A percentile compares a stretch with the other conserved stretches of the same genome.
These are phyloP conservation scores for Camelus dromedarius DNA, from an alignment of 2,113 vertebrate species.

Conservation along the genomic window DNA sequence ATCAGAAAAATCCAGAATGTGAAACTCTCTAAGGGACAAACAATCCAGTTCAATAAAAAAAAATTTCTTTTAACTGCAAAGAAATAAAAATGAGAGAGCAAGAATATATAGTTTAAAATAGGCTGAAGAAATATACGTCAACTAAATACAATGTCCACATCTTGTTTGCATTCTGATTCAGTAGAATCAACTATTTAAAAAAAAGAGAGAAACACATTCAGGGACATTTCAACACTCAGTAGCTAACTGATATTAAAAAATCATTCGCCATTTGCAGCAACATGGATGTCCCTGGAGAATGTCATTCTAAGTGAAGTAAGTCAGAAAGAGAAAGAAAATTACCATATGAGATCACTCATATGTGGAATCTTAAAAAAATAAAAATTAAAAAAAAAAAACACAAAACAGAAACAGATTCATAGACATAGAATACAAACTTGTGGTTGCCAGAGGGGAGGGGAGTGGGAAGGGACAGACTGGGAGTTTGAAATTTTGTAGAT, in stretches of 20 bases:
- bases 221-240: background rate
- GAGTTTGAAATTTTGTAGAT: too few species aligned
- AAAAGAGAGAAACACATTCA: background rate
- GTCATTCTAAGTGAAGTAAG: too few species aligned
- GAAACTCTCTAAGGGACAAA: slow-evolving; percentile 16
- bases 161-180: slow-evolving; percentile 7
- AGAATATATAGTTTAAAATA: background rate
- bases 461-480: too few species aligned
- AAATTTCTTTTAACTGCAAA: background rate
- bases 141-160: background rate
- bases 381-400: too few species aligned
- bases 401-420: too few species aligned
- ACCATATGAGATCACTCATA: too few species aligned
- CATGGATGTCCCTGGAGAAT: too few species aligned
- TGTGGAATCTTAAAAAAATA: too few species aligned
- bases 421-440: too few species aligned
- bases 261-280: too few species aligned
- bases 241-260: slow-evolving; percentile 27
- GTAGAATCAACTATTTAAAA: background rate
- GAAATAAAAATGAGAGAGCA: slow-evolving; percentile 33
- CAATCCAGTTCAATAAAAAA: background rate
- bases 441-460: too few species aligned
- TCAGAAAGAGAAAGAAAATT: too few species aligned
- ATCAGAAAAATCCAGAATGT: slow-evolving; percentile 49
- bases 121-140: slow-evolving; percentile 22